Percentiles rank a stretch among this genome's conserved stretches.
Conservation (phyloP, 2,113 vertebrate genomes). For the Campylorhamphus procurvoides region DNA sequence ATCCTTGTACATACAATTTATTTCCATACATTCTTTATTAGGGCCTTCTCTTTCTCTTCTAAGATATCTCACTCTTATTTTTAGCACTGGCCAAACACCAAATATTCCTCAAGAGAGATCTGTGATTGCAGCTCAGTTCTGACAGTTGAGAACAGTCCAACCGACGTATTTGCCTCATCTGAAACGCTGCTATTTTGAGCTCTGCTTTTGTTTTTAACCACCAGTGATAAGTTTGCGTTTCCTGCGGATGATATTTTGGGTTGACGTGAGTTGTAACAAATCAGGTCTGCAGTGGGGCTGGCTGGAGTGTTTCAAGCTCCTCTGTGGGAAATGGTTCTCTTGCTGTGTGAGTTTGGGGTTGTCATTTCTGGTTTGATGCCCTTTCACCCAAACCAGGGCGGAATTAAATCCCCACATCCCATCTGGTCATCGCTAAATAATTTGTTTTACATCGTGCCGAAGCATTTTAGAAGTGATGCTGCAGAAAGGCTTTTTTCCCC, state of each 20-base stretch:
- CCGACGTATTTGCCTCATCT: background rate
- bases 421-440: background rate
- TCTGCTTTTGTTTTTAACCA: conserved; percentile 25
- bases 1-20: background rate
- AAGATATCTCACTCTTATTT: conserved; percentile 4
- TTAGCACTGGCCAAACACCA: conserved; percentile 30
- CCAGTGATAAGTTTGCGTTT: conserved; percentile 15
- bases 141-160: conserved; percentile 25
- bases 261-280: background rate
- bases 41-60: background rate
- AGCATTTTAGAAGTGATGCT: background rate
- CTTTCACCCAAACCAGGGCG: background rate
- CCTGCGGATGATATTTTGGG: background rate
- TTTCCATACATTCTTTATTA: background rate
- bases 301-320: background rate
- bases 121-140: conserved; percentile 16
- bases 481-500: background rate
- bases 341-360: background rate
- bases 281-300: background rate
- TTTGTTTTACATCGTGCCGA: background rate
- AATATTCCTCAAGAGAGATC: conserved; percentile 25
- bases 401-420: background rate
- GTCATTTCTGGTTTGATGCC: background rate
- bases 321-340: background rate
- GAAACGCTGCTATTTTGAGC: conserved; percentile 44